Evolutionary conservation across 2,797 vertebrate species (phyloP), one percentile per base, ranked within the genome.

Genomic region (Heterohyrax brucei): DNA sequence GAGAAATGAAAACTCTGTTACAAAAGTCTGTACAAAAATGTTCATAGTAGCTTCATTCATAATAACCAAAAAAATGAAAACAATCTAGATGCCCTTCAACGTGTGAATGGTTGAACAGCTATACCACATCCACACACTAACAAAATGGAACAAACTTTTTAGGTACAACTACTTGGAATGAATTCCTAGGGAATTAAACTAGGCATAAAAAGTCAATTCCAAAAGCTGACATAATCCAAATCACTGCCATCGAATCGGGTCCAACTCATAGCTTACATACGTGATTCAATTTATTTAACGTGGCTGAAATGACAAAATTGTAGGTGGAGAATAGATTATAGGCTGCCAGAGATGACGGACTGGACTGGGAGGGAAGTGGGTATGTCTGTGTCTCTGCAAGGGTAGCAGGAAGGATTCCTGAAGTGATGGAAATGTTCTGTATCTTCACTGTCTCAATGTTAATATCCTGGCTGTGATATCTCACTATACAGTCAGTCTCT

Each of bases 131-230:
- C 59, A 33, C 0, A 28, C 66, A 62, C 70, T 53, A n/a, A 79
- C 76, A 59, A 26, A 85, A 56, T 78, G 50, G 24, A 24, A 24
- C 28, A 48, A 68, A 59, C 64, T 16, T 70, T 70, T 33, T 33
- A 33, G 33, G 70, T 4, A 46, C 19, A 22, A 39, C 48, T 5
- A 79, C 62, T n/a, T 28, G 61, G 61, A 44, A 14, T 76, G 24
- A 50, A 12, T 44, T 76, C 53, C 64, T 13, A 53, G 73, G 70
- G 73, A 79, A 76, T n/a, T 26, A 2, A 0, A 22, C 77, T 75
- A 78, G 6, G 4, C 87, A 82, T 88, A 86, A 92, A 90, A 75
- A 70, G 64, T 68, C 90, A 92, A 70, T 62, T 44, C 79, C 91
- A 16, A n/a, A 68, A 79, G 82, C 53, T 44, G 56, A 72, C 61